These are phyloP conservation scores for Epinotia nisella DNA, from an alignment of 2,888 invertebrate genomes.

Conservation along the genomic window DNA sequence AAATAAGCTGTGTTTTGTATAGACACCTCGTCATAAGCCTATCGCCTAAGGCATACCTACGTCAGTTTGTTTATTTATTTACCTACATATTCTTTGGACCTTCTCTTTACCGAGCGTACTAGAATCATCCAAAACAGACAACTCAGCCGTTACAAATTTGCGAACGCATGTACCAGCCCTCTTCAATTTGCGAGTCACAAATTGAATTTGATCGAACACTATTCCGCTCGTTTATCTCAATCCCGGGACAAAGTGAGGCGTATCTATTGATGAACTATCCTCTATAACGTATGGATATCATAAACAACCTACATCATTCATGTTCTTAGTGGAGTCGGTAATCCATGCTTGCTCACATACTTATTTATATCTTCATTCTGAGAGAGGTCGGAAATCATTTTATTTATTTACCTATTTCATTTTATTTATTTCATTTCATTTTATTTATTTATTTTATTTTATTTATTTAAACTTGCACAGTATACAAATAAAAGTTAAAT, in stretches of 20 bases:
- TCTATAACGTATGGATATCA: slow-evolving; percentile 42
- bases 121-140: slow-evolving; percentile 8
- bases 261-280: slow-evolving; percentile 55
- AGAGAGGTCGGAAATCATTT: slow-evolving; percentile 10
- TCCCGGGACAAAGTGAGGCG: slow-evolving; percentile 63
- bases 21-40: too few species aligned
- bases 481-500: too few species aligned
- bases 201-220: slow-evolving; percentile 75
- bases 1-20: too few species aligned
- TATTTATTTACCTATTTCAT: too few species aligned
- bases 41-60: too few species aligned
- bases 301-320: slow-evolving; percentile 40
- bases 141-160: slow-evolving; percentile 32
- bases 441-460: too few species aligned
- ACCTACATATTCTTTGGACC: too few species aligned
- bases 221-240: slow-evolving; percentile 76
- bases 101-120: not conserved
- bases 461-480: too few species aligned
- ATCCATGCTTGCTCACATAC: slow-evolving; percentile 5
- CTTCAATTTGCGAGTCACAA: slow-evolving; percentile 71
- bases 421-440: too few species aligned
- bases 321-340: slow-evolving; percentile 11
- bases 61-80: not conserved
- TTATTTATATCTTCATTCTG: slow-evolving; percentile 14
- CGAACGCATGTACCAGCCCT: slow-evolving; percentile 51